Conservation (phyloP, 2,113 vertebrate genomes). For the Felis chaus region DNA sequence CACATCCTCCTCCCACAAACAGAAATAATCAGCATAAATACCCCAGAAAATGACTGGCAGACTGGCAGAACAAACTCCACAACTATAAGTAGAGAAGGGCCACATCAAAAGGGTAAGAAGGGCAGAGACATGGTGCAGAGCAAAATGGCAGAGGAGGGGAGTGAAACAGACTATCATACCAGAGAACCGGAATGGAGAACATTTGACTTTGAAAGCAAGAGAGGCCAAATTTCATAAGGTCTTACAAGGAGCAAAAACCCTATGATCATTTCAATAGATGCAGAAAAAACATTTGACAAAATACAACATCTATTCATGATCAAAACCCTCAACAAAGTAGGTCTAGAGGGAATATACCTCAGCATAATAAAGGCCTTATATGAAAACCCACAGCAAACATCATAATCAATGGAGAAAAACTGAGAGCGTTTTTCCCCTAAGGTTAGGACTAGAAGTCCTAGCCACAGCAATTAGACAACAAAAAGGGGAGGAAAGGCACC, state of each 20-base stretch:
- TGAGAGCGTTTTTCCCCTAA: background rate
- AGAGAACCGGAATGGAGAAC: background rate
- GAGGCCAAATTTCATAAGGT: background rate
- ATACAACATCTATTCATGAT: background rate
- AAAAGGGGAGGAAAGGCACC: background rate
- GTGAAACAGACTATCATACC: background rate
- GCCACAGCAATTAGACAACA: background rate
- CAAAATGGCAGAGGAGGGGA: background rate
- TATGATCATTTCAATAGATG: background rate
- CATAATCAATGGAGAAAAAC: background rate
- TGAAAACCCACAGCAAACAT: background rate
- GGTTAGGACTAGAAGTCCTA: background rate
- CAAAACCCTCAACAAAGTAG: background rate
- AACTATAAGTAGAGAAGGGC: background rate
- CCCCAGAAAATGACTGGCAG: background rate
- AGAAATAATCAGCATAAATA: background rate
- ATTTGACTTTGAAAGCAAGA: background rate
- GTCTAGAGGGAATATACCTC: background rate
- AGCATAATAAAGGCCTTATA: background rate
- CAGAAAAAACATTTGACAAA: background rate
- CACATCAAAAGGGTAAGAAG: background rate
- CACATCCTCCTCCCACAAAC: background rate
- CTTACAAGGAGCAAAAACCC: background rate
- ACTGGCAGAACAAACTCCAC: background rate
- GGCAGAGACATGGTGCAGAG: background rate